Evolutionary conservation across 2,113 vertebrate species (phyloP), one percentile per base, ranked within the genome.

Genomic region (Micronycteris hirsuta): DNA sequence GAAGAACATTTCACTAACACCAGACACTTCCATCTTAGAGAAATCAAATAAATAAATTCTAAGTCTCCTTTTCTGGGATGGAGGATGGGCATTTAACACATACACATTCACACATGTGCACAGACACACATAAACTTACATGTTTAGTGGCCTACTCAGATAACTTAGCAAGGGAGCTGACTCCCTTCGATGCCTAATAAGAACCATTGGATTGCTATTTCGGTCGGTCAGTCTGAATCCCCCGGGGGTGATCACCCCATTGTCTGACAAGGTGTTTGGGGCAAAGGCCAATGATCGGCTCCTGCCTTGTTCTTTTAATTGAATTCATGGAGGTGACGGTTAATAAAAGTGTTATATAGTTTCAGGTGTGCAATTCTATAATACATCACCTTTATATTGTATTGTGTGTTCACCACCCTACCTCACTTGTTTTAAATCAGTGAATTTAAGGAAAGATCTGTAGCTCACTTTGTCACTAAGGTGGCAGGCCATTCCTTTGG

Each of bases 91-190:
- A 7, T 67, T 17, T 67, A n/a, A n/a, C 63, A n/a, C 63, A 63
- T 3, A 13, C 61, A 63, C 28, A 31, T 31, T 7, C 63, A 65
- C 63, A 33, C 63, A 33, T 6, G 33, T n/a, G 33, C 63, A 71
- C 3, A 11, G 61, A 63, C 2, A 24, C 13, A 22, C 12, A 28
- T 4, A 19, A 9, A 22, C 11, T 15, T 9, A 47, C 0, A 10
- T 36, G 36, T 5, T 61, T 74, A 36, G 38, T 1, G 17, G 14
- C 10, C 7, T 70, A 31, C 17, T 73, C 26, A 24, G 49, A 43
- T 36, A 15, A 78, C 63, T 71, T 43, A 76, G 6, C 49, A n/a
- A 73, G 20, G 13, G 2, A n/a, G 7, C 17, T 19, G 4, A 65
- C 31, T 26, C 61, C 61, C 33, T n/a, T n/a, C 6, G 3, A 8